phyloP scores from a whole-genome alignment of 2,113 vertebrate genomes.

The Siphamia tubifer region DNA sequence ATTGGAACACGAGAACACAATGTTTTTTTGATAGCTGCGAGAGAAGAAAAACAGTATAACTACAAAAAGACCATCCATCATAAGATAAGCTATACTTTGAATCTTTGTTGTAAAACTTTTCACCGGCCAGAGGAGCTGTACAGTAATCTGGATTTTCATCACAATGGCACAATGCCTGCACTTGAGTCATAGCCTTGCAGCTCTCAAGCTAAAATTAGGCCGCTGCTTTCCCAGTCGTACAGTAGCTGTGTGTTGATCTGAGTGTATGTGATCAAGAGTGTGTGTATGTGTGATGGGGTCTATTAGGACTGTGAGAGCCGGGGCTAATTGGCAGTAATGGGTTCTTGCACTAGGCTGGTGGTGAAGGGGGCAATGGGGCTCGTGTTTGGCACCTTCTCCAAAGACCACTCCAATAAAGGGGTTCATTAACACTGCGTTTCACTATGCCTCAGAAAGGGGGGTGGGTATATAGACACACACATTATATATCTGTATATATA shows the following conservation, averaged over 20 bases:
- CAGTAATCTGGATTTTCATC: slow-evolving; percentile 31
- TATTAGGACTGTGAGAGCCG: slow-evolving; percentile 48
- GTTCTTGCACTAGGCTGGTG: slow-evolving; percentile 27
- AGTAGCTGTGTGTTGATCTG: slow-evolving; percentile 1
- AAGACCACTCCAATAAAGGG: slow-evolving; percentile 56
- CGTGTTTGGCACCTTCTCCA: slow-evolving; percentile 54
- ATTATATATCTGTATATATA: background rate
- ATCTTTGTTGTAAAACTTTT: too few relatives aligned
- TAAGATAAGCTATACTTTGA: too few relatives aligned
- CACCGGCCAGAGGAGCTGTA: background rate
- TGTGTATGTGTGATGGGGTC: slow-evolving; percentile 11
- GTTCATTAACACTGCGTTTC: slow-evolving; percentile 56
- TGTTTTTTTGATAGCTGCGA: background rate
- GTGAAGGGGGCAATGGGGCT: slow-evolving; percentile 23
- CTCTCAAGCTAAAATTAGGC: slow-evolving; percentile 30
- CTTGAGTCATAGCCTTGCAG: slow-evolving; percentile 32
- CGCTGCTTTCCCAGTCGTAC: slow-evolving; percentile 17
- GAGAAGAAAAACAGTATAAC: background rate
- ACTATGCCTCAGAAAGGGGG: slow-evolving; percentile 5
- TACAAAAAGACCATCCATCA: too few relatives aligned
- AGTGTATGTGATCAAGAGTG: background rate
- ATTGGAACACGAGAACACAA: background rate
- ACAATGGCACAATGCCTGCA: background rate
- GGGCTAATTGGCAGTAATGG: slow-evolving; percentile 68
- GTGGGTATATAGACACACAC: background rate